Evolutionary conservation across 2,888 invertebrate species (phyloP), one percentile per base, ranked within the genome.

Genomic region (Strigamia maritima): DNA sequence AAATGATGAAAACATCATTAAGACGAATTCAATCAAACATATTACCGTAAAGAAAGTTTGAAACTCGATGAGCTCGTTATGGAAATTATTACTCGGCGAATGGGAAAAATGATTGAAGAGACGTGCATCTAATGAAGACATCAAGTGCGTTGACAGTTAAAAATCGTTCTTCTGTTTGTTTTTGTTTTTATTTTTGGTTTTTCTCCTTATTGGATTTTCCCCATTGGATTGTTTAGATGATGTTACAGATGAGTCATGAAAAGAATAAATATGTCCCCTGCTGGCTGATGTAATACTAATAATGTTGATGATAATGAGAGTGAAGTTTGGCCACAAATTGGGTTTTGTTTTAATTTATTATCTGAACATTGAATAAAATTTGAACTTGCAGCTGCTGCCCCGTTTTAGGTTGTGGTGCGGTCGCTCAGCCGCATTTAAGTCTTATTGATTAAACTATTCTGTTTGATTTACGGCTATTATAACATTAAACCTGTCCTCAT

Each of bases 1-100:
- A 70, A 70, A 70, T 70, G 70, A 70, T 70, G 70, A 70, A 70
- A 70, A 70, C 70, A 70, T 70, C 70, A 70, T 70, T 70, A 70
- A 70, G 70, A 70, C 16, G 70, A 70, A 70, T 70, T 70, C 70
- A 70, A 70, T 70, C 70, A 70, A 70, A 70, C 70, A 26, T 65
- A 65, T 54, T 54, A 54, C 19, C 54, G 54, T 19, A 70, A 60
- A 70, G 6, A 28, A 70, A 26, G 24, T 70, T 70, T n/a, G 26
- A 28, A 26, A 26, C n/a, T 70, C 70, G 26, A 19, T 19, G 54
- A n/a, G 6, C 28, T 70, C 70, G 70, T 70, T 70, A 70, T 70
- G 28, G 28, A 70, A 70, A 70, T 70, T 70, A 70, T 28, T 70
- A 26, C 54, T 54, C 2, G 70, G 24, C 26, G 70, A 70, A 70